Evolutionary conservation across 2,888 invertebrate genomes (phyloP), one percentile per base, ranked within the genome.

Genomic region (Rhogogaster chlorosoma): DNA sequence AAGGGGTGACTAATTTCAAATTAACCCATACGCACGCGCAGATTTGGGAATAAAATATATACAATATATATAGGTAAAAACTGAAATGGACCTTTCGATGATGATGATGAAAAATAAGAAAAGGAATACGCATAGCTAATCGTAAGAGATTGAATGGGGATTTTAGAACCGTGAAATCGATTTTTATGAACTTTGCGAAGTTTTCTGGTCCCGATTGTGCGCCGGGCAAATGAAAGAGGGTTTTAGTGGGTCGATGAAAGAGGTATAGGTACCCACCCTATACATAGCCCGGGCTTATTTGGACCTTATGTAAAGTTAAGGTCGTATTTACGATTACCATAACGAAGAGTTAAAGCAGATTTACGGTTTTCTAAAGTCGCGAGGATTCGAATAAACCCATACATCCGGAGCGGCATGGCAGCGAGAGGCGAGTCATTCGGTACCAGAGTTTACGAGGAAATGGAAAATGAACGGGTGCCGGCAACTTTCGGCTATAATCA

Each of bases 251-350:
- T 32, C 32, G 71, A 22, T 22, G 71, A 38, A 73, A 73, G 42
- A 73, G 22, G 71, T 73, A n/a, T 12, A 26, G 12, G 22, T 32
- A 67, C 32, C 71, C 71, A 73, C 71, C 71, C 42, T 42, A 73
- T 53, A 53, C 80, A 36, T 15, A 36, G 61, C 38, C 26, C 38
- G 29, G 80, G 57, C 38, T 80, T 61, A 61, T 80, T 80, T 15
- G 80, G 26, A 80, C 57, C 36, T 80, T 61, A 36, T 61, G 80
- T 80, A 22, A 61, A 36, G 57, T 80, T 61, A 57, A 80, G 80
- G 57, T 49, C 38, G 80, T 80, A 80, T 80, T 80, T 38, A 61
- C 80, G 80, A 80, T 80, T 80, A 61, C 80, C 80, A 80, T 80
- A 80, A 80, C 80, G 80, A 61, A 80, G 80, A 57, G 61, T 80